Evolutionary conservation across 2,113 vertebrate species (phyloP).

Genomic region (Emberiza fucata): DNA sequence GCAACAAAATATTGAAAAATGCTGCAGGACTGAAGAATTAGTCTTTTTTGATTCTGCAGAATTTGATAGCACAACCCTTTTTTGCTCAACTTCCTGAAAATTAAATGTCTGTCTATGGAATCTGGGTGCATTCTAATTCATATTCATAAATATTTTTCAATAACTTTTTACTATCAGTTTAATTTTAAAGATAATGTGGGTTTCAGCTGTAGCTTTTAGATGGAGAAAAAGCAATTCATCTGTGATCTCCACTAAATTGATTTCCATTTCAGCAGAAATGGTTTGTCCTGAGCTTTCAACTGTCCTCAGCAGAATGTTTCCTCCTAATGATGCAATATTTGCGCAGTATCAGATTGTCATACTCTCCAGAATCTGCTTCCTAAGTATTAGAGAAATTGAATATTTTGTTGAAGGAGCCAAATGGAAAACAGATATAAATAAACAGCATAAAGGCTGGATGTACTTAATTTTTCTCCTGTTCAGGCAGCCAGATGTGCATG

Average conservation of each 20-base stretch:
- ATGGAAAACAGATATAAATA: background rate
- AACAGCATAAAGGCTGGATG: background rate
- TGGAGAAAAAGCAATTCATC: background rate
- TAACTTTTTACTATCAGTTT: background rate
- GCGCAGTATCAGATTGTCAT: background rate
- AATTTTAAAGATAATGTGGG: conserved; percentile 1
- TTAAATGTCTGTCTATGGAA: background rate
- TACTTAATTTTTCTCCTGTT: background rate
- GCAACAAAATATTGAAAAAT: background rate
- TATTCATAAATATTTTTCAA: background rate
- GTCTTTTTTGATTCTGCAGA: background rate
- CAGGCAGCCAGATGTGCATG: background rate
- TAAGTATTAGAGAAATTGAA: background rate
- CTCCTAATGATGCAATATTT: background rate
- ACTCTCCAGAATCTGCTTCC: background rate
- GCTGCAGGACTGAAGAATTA: background rate
- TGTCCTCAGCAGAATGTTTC: background rate
- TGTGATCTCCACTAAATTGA: background rate
- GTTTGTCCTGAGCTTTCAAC: background rate
- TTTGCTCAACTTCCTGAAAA: background rate
- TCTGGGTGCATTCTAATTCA: background rate
- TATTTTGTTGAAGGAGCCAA: background rate
- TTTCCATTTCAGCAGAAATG: conserved; percentile 9
- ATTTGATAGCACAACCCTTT: background rate
- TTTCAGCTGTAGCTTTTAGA: background rate